Base-by-base conservation (phyloP, 1,140 invertebrate genomes). In the Penaeus vannamei region DNA sequence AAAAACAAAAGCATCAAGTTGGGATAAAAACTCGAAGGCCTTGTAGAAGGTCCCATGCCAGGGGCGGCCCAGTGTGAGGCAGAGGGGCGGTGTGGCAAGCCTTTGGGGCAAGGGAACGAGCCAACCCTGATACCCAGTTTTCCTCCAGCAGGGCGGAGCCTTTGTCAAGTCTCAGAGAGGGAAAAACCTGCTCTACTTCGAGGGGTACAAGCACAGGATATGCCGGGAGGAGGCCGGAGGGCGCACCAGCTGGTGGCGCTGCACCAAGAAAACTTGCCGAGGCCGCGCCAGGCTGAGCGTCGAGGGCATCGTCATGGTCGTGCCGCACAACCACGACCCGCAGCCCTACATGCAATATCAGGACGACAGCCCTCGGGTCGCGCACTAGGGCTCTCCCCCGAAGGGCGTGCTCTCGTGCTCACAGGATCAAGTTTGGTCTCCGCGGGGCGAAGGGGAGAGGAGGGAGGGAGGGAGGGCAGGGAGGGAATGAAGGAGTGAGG, bases 141-240 rank as follows among this genome's bases (percentile, higher is more conserved):
- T 89, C 87, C 87, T 89, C 61, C 87, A 89, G 87, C 87, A 89
- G 87, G 76, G 83, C 84, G 87, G 82, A 79, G 87, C 87, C 69
- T 89, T 89, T 89, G 87, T 89, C 87, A 89, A 89, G 87, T 89
- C 87, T 61, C 87, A 89, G 80, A 89, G 87, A 76, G 87, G 87
- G 59, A 89, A 85, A 89, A 76, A 89, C 87, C 82, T 89, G 82
- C 82, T 89, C 42, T 89, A 89, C 87, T 89, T 84, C 87, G 69
- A 89, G 62, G 87, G 87, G 36, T 80, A 77, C 87, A 89, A 89
- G 87, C 87, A 89, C 87, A 89, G 87, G 87, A 89, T 89, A 36
- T 89, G 87, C 72, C 82, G 87, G 36, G 82, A 66, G 59, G 87
- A 89, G 69, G 69, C 87, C 32, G 83, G 87, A 36, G 82, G 87